Conservation (phyloP, 2,888 invertebrate genomes). For the Netelia fuscicornis region DNA sequence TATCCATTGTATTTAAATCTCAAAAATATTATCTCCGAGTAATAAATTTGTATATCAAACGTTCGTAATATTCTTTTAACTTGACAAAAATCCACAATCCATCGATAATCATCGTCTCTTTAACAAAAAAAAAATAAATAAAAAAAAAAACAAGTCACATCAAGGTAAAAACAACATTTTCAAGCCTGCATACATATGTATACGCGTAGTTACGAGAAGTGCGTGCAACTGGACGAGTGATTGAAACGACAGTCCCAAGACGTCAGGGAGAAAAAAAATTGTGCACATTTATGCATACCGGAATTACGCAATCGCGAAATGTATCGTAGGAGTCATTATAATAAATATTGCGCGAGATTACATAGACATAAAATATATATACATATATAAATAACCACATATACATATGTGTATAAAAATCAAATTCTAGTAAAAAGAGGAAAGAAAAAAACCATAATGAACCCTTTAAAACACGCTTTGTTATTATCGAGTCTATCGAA, state of each 20-base stretch:
- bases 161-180: not conserved
- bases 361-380: not conserved
- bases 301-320: conserved; percentile 65
- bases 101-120: not conserved
- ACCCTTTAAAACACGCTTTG: not conserved
- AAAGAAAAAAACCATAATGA: not conserved
- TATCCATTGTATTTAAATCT: no score
- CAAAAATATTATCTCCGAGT: not conserved
- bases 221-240: not conserved
- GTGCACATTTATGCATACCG: conserved; percentile 30
- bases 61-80: no score
- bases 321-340: conserved; percentile 42
- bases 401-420: conserved; percentile 3
- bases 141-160: not conserved
- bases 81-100: not conserved
- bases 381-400: not conserved
- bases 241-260: conserved; percentile 8
- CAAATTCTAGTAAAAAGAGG: conserved; percentile 7
- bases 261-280: conserved; percentile 13
- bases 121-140: not conserved
- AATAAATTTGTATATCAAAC: not conserved
- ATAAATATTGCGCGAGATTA: conserved; percentile 51
- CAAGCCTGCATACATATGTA: not conserved
- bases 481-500: conserved; percentile 42
- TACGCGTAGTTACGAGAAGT: not conserved